Evolutionary conservation across 64 coral and sea anemone genomes (phyloP).

Genomic region (Pocillopora verrucosa): DNA sequence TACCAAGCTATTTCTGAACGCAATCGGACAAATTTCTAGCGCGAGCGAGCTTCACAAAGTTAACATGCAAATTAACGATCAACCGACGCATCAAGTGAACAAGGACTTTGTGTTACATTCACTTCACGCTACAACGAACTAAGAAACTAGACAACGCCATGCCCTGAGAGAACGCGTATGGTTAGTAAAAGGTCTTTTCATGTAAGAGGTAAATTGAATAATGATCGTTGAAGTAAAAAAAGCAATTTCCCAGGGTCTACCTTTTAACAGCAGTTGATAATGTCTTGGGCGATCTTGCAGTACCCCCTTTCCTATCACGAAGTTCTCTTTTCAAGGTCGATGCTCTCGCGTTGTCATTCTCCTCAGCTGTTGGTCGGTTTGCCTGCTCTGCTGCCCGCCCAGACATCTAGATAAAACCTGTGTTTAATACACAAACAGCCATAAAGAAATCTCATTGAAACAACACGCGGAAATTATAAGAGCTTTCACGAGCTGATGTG

Average conservation of each 20-base stretch:
- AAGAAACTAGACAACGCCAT: background rate
- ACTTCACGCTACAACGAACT: background rate
- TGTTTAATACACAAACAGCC: background rate
- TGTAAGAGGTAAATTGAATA: background rate
- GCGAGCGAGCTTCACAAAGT: conserved; percentile 44
- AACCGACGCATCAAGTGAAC: conserved; percentile 23
- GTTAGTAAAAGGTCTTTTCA: background rate
- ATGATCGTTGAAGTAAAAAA: background rate
- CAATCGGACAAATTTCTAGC: background rate
- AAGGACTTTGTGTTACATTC: conserved; percentile 2
- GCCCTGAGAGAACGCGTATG: background rate
- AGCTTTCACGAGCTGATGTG: background rate
- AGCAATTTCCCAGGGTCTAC: background rate
- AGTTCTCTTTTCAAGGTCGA: conserved; percentile 7
- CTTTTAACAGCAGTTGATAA: conserved; percentile 41
- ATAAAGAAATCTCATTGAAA: background rate
- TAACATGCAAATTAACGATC: conserved; percentile 76
- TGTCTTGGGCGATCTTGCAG: conserved; percentile 5
- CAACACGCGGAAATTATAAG: background rate
- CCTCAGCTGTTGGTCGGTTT: background rate
- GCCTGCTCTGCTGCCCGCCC: conserved; percentile 20
- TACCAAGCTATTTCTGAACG: background rate
- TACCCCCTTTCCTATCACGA: background rate
- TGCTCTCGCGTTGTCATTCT: background rate
- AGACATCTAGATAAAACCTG: conserved; percentile 37